A percentile compares a stretch with the other conserved stretches of the same genome.
Evolutionary conservation across 37 sponge, comb jelly and placozoan genomes (phyloP).

Genomic region (Haliclona indistincta): DNA sequence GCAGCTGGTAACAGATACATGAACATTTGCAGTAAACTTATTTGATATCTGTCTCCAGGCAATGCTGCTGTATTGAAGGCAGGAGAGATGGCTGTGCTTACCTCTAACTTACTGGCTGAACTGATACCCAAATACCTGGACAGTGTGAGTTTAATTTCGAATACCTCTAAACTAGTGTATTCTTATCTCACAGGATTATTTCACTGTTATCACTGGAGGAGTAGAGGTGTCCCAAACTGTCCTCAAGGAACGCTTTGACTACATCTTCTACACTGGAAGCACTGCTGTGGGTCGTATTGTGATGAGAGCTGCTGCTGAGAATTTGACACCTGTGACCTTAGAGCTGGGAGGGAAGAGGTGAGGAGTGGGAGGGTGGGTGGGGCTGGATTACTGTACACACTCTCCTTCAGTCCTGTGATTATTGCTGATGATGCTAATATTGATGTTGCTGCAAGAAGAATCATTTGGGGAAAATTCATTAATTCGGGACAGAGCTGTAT

Average conservation of each 20-base stretch:
- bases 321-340: constrained; percentile 81
- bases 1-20: constrained; percentile 58
- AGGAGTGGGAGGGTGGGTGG: not conserved
- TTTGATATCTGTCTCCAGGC: constrained; percentile 25
- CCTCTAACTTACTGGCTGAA: constrained; percentile 54
- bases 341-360: constrained; percentile 73
- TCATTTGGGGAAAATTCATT: constrained; percentile 82
- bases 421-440: constrained; percentile 78
- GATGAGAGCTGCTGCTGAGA: constrained; percentile 75
- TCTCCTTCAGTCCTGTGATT: constrained; percentile 53
- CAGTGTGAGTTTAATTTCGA: constrained; percentile 53
- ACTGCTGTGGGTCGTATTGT: constrained; percentile 66
- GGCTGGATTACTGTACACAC: too few species aligned
- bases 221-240: constrained; percentile 48
- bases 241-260: constrained; percentile 66
- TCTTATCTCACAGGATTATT: too few species aligned
- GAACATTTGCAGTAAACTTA: not conserved
- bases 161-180: too few species aligned
- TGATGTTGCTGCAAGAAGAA: constrained; percentile 69
- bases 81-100: constrained; percentile 52
- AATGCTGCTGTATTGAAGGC: constrained; percentile 82
- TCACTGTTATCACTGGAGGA: constrained; percentile 75
- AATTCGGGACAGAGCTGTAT: constrained; percentile 93
- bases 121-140: constrained; percentile 74
- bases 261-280: constrained; percentile 88